phyloP scores from a whole-genome alignment of 2,797 vertebrate genomes.

The Falco berigora region DNA sequence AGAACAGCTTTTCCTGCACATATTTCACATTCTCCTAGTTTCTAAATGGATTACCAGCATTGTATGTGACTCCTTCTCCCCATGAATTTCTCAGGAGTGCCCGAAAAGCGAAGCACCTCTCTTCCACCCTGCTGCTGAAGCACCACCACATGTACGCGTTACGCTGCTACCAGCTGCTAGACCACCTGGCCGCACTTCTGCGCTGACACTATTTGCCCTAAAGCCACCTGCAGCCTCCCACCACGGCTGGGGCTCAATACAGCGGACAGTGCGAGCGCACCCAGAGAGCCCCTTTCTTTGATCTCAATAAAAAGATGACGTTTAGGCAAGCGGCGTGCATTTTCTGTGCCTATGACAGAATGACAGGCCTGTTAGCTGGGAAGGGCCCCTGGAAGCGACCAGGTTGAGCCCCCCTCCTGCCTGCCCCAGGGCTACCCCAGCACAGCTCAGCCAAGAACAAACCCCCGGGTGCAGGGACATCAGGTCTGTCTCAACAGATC shows the following conservation, averaged over 20 bases:
- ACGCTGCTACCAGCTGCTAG: not conserved
- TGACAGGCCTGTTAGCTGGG: not conserved
- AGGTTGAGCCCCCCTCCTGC: not conserved
- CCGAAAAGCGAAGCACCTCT: not conserved
- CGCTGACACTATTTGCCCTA: not conserved
- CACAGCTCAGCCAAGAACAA: not conserved
- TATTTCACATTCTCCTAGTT: not conserved
- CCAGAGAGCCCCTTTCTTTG: not conserved
- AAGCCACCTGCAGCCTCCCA: not conserved
- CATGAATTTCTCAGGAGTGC: not conserved
- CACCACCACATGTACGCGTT: not conserved
- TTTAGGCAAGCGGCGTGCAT: not conserved
- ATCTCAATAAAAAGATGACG: not conserved
- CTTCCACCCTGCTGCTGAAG: not conserved
- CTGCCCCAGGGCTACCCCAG: not conserved
- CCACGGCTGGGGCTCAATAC: not conserved
- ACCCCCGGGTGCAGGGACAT: not conserved
- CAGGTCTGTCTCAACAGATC: not conserved
- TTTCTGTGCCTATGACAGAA: not conserved
- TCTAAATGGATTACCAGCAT: not conserved
- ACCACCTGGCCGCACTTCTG: not conserved
- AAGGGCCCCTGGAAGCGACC: not conserved
- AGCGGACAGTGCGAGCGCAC: not conserved
- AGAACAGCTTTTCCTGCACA: not conserved
- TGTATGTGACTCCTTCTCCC: too few relatives aligned